Base-by-base conservation (phyloP, 2,888 invertebrate genomes). In the Hydriomena furcata region DNA sequence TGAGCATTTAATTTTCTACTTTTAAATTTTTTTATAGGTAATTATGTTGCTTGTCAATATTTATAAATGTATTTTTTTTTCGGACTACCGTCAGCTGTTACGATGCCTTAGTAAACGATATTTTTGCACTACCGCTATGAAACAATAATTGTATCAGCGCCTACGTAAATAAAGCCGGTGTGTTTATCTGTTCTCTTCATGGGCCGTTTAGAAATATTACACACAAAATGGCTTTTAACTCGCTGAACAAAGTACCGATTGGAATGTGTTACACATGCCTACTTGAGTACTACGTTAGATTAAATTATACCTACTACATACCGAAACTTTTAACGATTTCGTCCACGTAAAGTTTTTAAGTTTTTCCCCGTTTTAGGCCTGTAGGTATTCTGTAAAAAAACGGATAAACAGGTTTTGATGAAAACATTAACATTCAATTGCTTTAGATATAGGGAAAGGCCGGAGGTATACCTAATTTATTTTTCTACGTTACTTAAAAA, bases 201-300 rank as follows among this genome's bases (percentile, higher is more conserved):
- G 59, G 49, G 60, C 63, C 50, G 59, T 50, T 56, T 57, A 57
- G 58, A 65, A 63, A 58, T 62, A 60, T 61, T 63, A 60, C 48
- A 50, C 46, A 59, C 43, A 45, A 46, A 46, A 43, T 36, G 17
- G 12, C 28, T 35, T 36, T 20, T 8, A 11, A 13, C 40, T n/a
- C n/a, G 20, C 5, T 11, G 17, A 38, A 28, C 10, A 25, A 25
- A 37, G 8, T 13, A 25, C 25, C 24, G 7, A 30, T 30, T 11
- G 30, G 30, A 28, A 41, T 41, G 5, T 13, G n/a, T 3, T 11
- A 7, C 23, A 7, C 23, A 23, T 23, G 7, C 23, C 23, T 5
- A 23, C 1, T 5, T 23, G 7, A 23, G 7, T 23, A 23, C 23
- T 7, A n/a, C n/a, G n/a, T n/a, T 23, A 23, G 3, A 7, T 23